phyloP scores from a whole-genome alignment of 2,888 invertebrate genomes.

The Tillus elongatus region DNA sequence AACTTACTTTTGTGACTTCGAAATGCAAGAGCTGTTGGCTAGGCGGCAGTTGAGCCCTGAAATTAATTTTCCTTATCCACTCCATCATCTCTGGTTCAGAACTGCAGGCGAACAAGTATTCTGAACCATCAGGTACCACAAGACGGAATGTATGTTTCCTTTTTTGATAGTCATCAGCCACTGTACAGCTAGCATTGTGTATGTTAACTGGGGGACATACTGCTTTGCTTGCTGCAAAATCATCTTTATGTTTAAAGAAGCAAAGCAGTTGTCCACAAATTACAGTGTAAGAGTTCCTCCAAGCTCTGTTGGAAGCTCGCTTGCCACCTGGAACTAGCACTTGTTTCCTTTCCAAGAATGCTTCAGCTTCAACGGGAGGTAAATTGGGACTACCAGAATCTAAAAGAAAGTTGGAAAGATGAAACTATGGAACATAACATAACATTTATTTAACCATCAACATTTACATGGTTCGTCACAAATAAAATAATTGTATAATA shows the following conservation, averaged over 20 bases:
- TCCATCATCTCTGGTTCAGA: slow-evolving; percentile 69
- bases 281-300: slow-evolving; percentile 92
- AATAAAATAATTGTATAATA: too few relatives aligned
- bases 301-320: slow-evolving; percentile 87
- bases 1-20: slow-evolving; percentile 45
- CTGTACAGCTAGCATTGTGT: slow-evolving; percentile 68
- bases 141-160: slow-evolving; percentile 89
- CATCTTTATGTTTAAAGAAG: slow-evolving; percentile 93
- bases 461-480: too few relatives aligned
- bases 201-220: slow-evolving; percentile 79
- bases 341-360: slow-evolving; percentile 87
- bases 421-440: too few relatives aligned
- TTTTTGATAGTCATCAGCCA: slow-evolving; percentile 91
- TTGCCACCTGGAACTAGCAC: slow-evolving; percentile 88
- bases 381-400: slow-evolving; percentile 54
- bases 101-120: slow-evolving; percentile 79
- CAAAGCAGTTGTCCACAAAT: slow-evolving; percentile 93
- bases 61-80: slow-evolving; percentile 87
- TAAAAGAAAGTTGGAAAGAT: too few relatives aligned
- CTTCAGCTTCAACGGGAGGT: slow-evolving; percentile 88
- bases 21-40: slow-evolving; percentile 80
- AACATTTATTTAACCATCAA: too few relatives aligned
- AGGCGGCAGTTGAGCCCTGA: slow-evolving; percentile 87
- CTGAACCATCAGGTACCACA: slow-evolving; percentile 80
- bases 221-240: slow-evolving; percentile 81